Evolutionary conservation across 1,140 invertebrate genomes (phyloP).

Genomic region (Acromyrmex echinatior): DNA sequence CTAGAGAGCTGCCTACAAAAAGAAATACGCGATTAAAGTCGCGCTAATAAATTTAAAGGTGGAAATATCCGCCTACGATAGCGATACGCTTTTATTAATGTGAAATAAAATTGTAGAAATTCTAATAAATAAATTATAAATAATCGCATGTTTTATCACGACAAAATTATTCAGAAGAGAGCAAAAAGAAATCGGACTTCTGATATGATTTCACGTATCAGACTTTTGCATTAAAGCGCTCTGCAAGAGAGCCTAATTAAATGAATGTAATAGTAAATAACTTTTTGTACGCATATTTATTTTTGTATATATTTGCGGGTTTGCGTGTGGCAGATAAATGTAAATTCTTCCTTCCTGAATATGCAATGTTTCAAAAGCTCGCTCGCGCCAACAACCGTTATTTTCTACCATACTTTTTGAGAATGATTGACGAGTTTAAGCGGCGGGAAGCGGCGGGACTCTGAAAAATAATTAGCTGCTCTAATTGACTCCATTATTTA

Average conservation of each 20-base stretch:
- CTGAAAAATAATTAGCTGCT: constrained; percentile 68
- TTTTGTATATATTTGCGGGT: constrained; percentile 14
- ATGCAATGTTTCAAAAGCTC: constrained; percentile 67
- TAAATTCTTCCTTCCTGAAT: constrained; percentile 70
- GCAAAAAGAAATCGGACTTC: constrained; percentile 4
- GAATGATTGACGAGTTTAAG: constrained; percentile 64
- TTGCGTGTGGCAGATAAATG: constrained; percentile 64
- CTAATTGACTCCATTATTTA: constrained; percentile 73
- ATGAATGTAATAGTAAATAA: constrained; percentile 49
- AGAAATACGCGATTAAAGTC: constrained; percentile 34
- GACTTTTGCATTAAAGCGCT: constrained; percentile 33
- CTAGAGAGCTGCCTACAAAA: background rate
- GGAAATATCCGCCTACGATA: constrained; percentile 2
- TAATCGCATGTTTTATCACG: background rate
- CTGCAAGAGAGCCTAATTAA: constrained; percentile 37
- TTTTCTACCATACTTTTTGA: constrained; percentile 49
- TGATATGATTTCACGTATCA: background rate
- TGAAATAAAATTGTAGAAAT: constrained; percentile 15
- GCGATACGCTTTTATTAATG: constrained; percentile 10
- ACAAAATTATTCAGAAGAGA: background rate
- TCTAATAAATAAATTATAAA: constrained; percentile 16
- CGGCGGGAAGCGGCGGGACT: constrained; percentile 43
- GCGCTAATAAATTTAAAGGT: constrained; percentile 39
- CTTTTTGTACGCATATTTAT: constrained; percentile 50
- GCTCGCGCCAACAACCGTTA: constrained; percentile 47